Evolutionary conservation across 1,140 invertebrate genomes (phyloP), one percentile per base, ranked within the genome.

Genomic region (Caenorhabditis inopinata): DNA sequence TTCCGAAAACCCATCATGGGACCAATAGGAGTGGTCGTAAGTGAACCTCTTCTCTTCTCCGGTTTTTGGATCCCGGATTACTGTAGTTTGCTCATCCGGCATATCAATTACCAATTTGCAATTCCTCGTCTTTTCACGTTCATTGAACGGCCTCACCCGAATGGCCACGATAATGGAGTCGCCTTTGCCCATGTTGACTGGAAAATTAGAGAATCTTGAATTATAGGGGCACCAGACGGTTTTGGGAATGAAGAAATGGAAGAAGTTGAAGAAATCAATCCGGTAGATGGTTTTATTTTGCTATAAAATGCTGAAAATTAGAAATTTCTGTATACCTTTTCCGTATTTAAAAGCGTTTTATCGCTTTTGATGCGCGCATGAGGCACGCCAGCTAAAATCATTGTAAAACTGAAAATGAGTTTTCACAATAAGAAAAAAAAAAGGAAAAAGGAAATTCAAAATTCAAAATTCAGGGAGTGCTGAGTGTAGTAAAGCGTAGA

Each of bases 1-100:
- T 76, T 91, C 90, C 53, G 86, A 90, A 83, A 85, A 92, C 0
- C 91, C 91, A 87, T 92, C 91, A 87, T 92, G 91, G 49, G 91
- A 92, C 92, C 92, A 92, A 85, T 92, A 92, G 51, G 90, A 91
- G 83, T 90, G 89, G 85, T 92, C 92, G 86, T 91, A 92, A 6
- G 91, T 89, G 88, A 92, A 92, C 75, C 87, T 87, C 83, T 92
- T 90, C 5, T 91, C 89, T 5, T 87, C 87, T 18, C 83, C 85
- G 4, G 87, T 88, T 32, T 87, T 85, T 21, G 92, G 92, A 74
- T 89, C 81, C 11, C 87, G 89, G 47, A 92, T 89, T 32, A 86
- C 85, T 4, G 91, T 92, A 38, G 89, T 89, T 35, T 90, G 87
- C 0, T 90, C 91, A 76, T 91, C 85, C 4, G 82, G 76, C 91